Evolutionary conservation across 2,888 invertebrate genomes (phyloP).

Genomic region (Oxyteleia sp.): DNA sequence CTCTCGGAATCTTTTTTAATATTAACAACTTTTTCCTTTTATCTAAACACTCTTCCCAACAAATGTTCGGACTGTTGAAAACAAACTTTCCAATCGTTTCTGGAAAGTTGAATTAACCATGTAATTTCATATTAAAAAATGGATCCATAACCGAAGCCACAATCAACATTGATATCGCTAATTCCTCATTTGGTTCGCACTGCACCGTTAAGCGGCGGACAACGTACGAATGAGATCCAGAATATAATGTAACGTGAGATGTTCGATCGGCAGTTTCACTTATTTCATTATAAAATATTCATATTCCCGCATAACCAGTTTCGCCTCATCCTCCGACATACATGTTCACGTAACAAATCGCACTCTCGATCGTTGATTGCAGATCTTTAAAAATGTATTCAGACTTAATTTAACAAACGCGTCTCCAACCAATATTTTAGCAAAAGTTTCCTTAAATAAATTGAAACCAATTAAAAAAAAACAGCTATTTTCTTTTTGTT

Average conservation of each 20-base stretch:
- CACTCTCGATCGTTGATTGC: too few relatives aligned
- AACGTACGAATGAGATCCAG: slow-evolving; percentile 1
- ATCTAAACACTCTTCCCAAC: background rate
- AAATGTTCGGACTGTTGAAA: slow-evolving; percentile 3
- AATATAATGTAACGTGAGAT: slow-evolving; percentile 39
- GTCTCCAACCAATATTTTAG: too few relatives aligned
- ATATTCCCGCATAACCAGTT: too few relatives aligned
- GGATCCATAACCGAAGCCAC: slow-evolving; percentile 8
- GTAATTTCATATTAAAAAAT: slow-evolving; percentile 37
- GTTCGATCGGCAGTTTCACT: too few relatives aligned
- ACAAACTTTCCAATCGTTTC: slow-evolving; percentile 21
- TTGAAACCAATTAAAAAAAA: too few relatives aligned
- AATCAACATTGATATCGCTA: slow-evolving; percentile 10
- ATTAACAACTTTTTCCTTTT: background rate
- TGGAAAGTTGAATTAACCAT: slow-evolving; percentile 45
- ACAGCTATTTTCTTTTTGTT: too few relatives aligned
- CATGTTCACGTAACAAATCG: too few relatives aligned
- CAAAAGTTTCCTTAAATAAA: too few relatives aligned
- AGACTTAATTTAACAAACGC: too few relatives aligned
- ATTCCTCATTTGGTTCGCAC: slow-evolving; percentile 18
- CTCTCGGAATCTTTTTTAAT: background rate
- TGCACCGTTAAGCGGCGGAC: slow-evolving; percentile 37
- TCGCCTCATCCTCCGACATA: too few relatives aligned
- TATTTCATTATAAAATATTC: too few relatives aligned
- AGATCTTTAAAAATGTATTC: too few relatives aligned